A percentile compares a stretch with the other conserved stretches of the same genome.
phyloP scores from a whole-genome alignment of 2,113 vertebrate genomes.

The Ovis canadensis region DNA sequence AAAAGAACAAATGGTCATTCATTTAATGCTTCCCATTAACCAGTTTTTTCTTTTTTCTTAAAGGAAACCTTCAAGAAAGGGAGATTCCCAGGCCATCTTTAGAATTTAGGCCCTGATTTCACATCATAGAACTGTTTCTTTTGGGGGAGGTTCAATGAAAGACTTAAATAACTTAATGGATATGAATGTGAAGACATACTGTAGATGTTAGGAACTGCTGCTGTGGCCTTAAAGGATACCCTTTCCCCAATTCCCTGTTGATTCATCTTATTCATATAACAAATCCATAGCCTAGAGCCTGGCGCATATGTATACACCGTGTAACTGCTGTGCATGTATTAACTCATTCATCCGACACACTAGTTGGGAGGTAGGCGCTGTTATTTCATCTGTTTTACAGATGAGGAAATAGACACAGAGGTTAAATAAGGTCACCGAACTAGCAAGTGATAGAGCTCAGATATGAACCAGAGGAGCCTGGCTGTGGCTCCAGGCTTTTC shows the following conservation, averaged over 20 bases:
- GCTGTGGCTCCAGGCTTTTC: not conserved
- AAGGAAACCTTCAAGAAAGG: not conserved
- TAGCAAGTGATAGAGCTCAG: not conserved
- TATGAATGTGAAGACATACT: not conserved
- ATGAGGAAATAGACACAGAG: not conserved
- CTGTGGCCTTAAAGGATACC: not conserved
- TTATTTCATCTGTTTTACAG: not conserved
- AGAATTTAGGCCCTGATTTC: not conserved
- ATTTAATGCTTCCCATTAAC: not conserved
- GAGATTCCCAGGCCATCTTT: not conserved
- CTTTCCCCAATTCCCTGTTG: not conserved
- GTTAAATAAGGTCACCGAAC: not conserved
- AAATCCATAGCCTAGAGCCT: not conserved
- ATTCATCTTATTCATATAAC: not conserved
- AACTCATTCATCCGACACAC: not conserved
- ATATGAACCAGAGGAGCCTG: not conserved
- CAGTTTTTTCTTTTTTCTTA: not conserved
- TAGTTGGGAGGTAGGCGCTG: not conserved
- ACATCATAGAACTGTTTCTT: not conserved
- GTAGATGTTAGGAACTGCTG: not conserved
- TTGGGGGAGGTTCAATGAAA: not conserved
- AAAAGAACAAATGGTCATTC: slow-evolving; percentile 43
- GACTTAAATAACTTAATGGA: not conserved
- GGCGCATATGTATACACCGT: not conserved
- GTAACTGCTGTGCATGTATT: not conserved